Percentiles rank a stretch among this genome's conserved stretches.
Evolutionary conservation across 1,140 invertebrate species (phyloP).

Genomic region (Sitophilus oryzae): DNA sequence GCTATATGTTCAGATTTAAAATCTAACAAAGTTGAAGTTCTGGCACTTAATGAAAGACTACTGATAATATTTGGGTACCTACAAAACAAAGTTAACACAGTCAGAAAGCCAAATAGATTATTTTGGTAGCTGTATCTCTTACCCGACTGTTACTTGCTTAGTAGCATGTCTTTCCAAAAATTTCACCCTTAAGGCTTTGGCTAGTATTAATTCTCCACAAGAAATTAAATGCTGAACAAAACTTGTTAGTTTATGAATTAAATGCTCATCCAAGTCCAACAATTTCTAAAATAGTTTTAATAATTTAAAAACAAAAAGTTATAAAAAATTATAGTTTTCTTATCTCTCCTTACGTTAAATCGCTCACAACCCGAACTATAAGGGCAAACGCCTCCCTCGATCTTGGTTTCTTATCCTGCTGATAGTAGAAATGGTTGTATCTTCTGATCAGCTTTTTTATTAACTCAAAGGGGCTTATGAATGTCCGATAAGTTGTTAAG

Average conservation of each 20-base stretch:
- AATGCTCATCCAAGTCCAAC: slow-evolving; percentile 70
- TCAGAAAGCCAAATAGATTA: not conserved
- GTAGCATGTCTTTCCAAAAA: slow-evolving; percentile 82
- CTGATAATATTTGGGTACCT: slow-evolving; percentile 27
- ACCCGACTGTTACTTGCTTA: slow-evolving; percentile 40
- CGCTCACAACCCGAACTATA: slow-evolving; percentile 85
- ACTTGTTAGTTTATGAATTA: slow-evolving; percentile 75
- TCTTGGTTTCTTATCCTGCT: slow-evolving; percentile 67
- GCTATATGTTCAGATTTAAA: slow-evolving; percentile 91
- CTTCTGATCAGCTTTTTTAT: slow-evolving; percentile 83
- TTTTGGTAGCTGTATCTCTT: slow-evolving; percentile 67
- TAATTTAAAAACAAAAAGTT: slow-evolving; percentile 64
- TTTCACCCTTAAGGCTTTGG: slow-evolving; percentile 82
- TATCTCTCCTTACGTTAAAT: slow-evolving; percentile 92
- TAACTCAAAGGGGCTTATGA: slow-evolving; percentile 81
- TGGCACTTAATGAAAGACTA: slow-evolving; percentile 40
- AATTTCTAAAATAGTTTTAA: slow-evolving; percentile 61
- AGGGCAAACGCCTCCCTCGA: slow-evolving; percentile 83
- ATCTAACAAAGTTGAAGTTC: slow-evolving; percentile 72
- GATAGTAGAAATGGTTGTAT: slow-evolving; percentile 76
- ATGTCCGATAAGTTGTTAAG: slow-evolving; percentile 92
- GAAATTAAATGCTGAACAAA: slow-evolving; percentile 88
- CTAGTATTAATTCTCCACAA: slow-evolving; percentile 78
- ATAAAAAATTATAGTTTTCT: not conserved
- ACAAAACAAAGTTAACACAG: slow-evolving; percentile 15